phyloP scores from a whole-genome alignment of 2,113 vertebrate species.

The Rallus limicola region DNA sequence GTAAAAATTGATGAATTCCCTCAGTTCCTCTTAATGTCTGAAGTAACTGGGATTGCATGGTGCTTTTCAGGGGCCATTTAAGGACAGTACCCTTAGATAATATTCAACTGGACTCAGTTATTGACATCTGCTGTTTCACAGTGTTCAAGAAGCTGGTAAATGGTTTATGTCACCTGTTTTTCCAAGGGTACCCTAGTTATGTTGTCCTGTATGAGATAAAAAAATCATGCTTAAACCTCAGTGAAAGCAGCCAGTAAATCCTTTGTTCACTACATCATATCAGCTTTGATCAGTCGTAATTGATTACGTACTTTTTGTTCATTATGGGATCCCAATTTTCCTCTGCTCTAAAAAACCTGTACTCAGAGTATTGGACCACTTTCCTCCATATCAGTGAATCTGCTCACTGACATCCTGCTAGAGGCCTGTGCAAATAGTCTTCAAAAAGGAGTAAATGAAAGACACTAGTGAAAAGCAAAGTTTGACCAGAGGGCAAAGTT shows the following conservation, averaged over 20 bases:
- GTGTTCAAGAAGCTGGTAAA: not conserved
- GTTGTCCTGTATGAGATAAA: not conserved
- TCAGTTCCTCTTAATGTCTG: not conserved
- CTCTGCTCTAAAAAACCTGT: not conserved
- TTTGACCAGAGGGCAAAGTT: conserved; percentile 51
- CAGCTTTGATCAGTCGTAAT: not conserved
- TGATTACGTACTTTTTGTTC: not conserved
- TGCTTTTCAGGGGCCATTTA: not conserved
- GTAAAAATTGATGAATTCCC: not conserved
- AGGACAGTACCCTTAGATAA: not conserved
- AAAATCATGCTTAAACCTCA: not conserved
- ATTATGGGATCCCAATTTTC: not conserved
- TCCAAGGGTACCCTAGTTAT: not conserved
- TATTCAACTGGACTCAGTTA: not conserved
- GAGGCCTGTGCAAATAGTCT: conserved; percentile 13
- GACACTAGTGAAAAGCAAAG: conserved; percentile 7
- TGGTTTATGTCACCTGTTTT: not conserved
- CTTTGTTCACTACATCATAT: not conserved
- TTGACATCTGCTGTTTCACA: not conserved
- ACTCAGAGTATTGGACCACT: not conserved
- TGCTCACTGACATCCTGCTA: conserved; percentile 18
- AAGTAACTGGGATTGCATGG: not conserved
- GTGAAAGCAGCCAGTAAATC: not conserved
- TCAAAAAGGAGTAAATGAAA: conserved; percentile 51
- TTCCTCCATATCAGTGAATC: conserved; percentile 8